Base-by-base conservation (phyloP, 2,888 invertebrate genomes). In the Dicycla oo region DNA sequence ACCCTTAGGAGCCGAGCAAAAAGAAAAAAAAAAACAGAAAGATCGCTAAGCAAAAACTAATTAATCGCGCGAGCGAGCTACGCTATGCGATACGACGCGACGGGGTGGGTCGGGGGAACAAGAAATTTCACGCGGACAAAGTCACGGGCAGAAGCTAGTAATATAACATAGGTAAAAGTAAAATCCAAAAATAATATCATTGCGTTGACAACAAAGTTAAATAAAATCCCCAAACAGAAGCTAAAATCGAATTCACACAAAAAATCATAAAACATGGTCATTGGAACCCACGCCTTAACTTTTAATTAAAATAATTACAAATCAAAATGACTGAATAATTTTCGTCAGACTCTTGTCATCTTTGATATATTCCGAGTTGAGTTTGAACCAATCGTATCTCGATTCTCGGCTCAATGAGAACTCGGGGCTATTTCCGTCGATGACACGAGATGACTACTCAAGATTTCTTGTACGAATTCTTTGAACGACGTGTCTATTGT, bases 371-470 rank as follows among this genome's bases (percentile, higher is more conserved):
- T 56, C 43, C 45, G 54, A 66, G 43, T 68, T 66, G 54, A 63
- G 54, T 61, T 51, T 13, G 26, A 66, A 43, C 49, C 56, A 53
- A 69, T 54, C 43, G 64, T 69, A 54, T 40, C 43, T 78, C 23
- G 47, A 47, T 63, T 67, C 45, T 67, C 4, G 20, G n/a, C 53
- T 72, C 54, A 51, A 73, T 80, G 54, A 67, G 73, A 76, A 61
- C 73, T 49, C 57, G 64, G 62, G 10, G 54, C 70, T 84, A 86
- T 86, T 86, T 83, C 60, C 8, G 76, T 78, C 84, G 76, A 78
- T 84, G 81, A 81, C 72, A 60, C 34, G 26, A 47, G 63, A 73
- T 73, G 69, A 77, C 65, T 70, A n/a, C 53, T 69, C 54, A 72
- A 74, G 61, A 75, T 71, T 67, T 77, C 62, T 73, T 69, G 56